Conservation (phyloP, 2,888 invertebrate species). For the Trachelus stipa region DNA sequence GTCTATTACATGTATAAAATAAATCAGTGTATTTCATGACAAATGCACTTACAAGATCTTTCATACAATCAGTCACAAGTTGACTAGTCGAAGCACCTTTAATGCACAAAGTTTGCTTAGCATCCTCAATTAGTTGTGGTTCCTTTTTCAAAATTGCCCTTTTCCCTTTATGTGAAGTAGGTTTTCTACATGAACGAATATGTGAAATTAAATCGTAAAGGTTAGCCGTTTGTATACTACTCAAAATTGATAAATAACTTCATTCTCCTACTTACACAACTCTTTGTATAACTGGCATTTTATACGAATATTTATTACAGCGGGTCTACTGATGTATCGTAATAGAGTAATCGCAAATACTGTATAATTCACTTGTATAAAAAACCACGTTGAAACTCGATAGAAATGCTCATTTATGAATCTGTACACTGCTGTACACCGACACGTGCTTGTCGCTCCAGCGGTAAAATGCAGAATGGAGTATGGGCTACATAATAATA, state of each 20-base stretch:
- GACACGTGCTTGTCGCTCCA: background rate
- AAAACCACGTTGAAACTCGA: background rate
- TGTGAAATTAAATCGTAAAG: background rate
- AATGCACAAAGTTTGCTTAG: slow-evolving; percentile 86
- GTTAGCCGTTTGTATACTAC: background rate
- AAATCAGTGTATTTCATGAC: background rate
- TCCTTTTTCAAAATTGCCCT: slow-evolving; percentile 83
- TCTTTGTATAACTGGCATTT: slow-evolving; percentile 61
- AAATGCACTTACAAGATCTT: slow-evolving; percentile 77
- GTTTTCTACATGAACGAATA: slow-evolving; percentile 75
- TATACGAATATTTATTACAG: slow-evolving; percentile 6
- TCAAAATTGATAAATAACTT: background rate
- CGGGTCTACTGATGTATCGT: background rate
- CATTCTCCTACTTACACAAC: slow-evolving; percentile 59
- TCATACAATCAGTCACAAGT: slow-evolving; percentile 77
- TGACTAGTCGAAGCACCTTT: slow-evolving; percentile 86
- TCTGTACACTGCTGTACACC: background rate
- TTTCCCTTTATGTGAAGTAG: slow-evolving; percentile 89
- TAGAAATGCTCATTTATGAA: background rate
- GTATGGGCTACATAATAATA: background rate
- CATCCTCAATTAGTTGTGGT: slow-evolving; percentile 89
- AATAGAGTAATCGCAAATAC: background rate
- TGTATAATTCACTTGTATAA: background rate
- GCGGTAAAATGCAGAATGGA: background rate
- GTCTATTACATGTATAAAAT: slow-evolving; percentile 13